phyloP scores from a whole-genome alignment of 2,113 vertebrate species.

The Talpa occidentalis region DNA sequence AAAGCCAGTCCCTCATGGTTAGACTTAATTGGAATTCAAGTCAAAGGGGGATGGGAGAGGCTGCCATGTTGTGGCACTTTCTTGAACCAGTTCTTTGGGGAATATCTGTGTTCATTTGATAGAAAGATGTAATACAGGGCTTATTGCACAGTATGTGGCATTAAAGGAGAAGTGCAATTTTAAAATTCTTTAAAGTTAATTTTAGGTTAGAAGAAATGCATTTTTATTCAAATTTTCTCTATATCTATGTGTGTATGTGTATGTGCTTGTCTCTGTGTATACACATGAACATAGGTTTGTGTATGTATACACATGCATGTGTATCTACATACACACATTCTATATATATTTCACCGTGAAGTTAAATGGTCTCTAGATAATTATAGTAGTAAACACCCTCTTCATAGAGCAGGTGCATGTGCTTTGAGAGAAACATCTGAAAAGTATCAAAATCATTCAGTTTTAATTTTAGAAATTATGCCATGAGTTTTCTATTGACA shows the following conservation, averaged over 20 bases:
- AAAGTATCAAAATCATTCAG: conserved; percentile 30
- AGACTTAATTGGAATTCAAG: conserved; percentile 65
- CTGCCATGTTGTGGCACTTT: conserved; percentile 57
- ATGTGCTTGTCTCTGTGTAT: neutral
- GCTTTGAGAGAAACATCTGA: conserved; percentile 47
- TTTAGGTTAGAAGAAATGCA: conserved; percentile 1
- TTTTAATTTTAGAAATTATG: conserved; percentile 39
- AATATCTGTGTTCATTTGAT: conserved; percentile 30
- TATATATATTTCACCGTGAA: neutral
- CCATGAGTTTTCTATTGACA: neutral
- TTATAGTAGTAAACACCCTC: conserved; percentile 15
- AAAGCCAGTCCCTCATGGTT: conserved; percentile 50
- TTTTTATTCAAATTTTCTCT: conserved; percentile 13
- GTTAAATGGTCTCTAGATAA: conserved; percentile 19
- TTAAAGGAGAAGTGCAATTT: neutral
- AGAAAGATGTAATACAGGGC: conserved; percentile 27
- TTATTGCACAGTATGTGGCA: neutral
- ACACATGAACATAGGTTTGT: neutral
- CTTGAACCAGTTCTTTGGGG: conserved; percentile 17
- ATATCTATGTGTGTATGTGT: neutral
- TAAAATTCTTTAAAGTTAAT: conserved; percentile 40
- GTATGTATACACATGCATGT: neutral
- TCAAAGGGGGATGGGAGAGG: conserved; percentile 35
- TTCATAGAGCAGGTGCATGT: conserved; percentile 13
- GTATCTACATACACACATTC: neutral